Evolutionary conservation across 37 sponge, comb jelly and placozoan genomes (phyloP).

Genomic region (Bolinopsis microptera): DNA sequence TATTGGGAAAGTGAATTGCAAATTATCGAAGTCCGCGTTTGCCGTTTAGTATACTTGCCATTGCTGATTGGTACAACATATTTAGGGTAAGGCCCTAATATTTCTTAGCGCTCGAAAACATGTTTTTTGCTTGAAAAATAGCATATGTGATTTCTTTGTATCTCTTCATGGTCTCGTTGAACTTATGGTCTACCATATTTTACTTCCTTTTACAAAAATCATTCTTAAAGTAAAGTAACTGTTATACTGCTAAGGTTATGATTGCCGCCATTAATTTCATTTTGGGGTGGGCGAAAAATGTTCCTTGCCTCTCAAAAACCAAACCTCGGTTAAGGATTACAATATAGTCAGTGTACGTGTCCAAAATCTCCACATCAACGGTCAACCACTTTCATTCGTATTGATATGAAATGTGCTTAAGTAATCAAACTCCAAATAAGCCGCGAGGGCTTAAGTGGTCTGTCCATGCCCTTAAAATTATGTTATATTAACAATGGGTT

Average conservation of each 20-base stretch:
- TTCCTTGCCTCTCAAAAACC: not conserved
- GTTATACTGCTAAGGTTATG: not conserved
- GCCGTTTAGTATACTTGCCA: not conserved
- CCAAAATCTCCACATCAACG: no score
- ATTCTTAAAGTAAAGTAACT: not conserved
- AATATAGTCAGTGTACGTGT: not conserved
- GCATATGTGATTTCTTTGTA: not conserved
- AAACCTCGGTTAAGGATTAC: not conserved
- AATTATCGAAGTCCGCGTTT: constrained; percentile 12
- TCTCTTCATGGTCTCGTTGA: not conserved
- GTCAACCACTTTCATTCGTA: no score
- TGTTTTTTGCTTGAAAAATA: not conserved
- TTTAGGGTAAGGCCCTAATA: not conserved
- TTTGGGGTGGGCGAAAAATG: not conserved
- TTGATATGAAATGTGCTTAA: no score
- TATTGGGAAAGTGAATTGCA: not conserved
- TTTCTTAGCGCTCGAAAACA: not conserved
- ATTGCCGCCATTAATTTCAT: not conserved
- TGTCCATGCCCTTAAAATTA: no score
- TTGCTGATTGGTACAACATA: not conserved
- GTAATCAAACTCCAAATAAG: no score
- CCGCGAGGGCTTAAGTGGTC: no score
- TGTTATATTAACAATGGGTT: no score
- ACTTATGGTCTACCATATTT: not conserved
- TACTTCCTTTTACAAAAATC: not conserved